These are phyloP conservation scores for Typhlichthys subterraneus DNA, from an alignment of 2,797 vertebrate genomes.

Conservation along the genomic window DNA sequence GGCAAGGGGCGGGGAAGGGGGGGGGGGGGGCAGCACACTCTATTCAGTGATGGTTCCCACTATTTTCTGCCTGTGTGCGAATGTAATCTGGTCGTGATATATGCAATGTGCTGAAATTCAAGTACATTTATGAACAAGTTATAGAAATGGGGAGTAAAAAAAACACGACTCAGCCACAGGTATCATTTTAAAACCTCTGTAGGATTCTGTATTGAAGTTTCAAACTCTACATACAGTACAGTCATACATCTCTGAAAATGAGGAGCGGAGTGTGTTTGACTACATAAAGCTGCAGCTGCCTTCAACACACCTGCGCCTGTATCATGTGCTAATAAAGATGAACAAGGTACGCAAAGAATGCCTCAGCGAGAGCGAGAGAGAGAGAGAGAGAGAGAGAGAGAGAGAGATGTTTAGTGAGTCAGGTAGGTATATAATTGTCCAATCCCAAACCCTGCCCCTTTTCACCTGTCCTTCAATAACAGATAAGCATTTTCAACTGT, in stretches of 20 bases:
- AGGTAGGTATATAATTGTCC: no score
- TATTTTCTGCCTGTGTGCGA: conserved; percentile 12
- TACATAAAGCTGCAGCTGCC: conserved; percentile 49
- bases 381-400: conserved; percentile 7
- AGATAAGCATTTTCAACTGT: no score
- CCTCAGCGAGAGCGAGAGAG: conserved; percentile 20
- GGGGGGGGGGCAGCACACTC: neutral
- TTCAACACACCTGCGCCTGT: conserved; percentile 54
- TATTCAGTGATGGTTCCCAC: neutral
- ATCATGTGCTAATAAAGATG: conserved; percentile 52
- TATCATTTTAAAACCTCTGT: conserved; percentile 68
- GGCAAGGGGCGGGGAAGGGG: conserved; percentile 12
- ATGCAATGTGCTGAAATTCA: no score
- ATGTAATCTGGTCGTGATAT: conserved; percentile 12
- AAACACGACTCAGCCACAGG: conserved; percentile 33
- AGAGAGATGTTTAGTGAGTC: no score
- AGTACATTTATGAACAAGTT: no score
- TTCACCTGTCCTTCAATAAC: no score
- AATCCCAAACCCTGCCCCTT: no score
- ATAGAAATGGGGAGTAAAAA: neutral
- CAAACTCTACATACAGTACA: conserved; percentile 78
- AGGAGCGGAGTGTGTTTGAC: conserved; percentile 46
- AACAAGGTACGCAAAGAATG: conserved; percentile 31
- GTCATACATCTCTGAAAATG: conserved; percentile 70
- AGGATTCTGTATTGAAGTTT: conserved; percentile 71